Evolutionary conservation across 1,140 invertebrate genomes (phyloP).

Genomic region (Drosophila repleta): DNA sequence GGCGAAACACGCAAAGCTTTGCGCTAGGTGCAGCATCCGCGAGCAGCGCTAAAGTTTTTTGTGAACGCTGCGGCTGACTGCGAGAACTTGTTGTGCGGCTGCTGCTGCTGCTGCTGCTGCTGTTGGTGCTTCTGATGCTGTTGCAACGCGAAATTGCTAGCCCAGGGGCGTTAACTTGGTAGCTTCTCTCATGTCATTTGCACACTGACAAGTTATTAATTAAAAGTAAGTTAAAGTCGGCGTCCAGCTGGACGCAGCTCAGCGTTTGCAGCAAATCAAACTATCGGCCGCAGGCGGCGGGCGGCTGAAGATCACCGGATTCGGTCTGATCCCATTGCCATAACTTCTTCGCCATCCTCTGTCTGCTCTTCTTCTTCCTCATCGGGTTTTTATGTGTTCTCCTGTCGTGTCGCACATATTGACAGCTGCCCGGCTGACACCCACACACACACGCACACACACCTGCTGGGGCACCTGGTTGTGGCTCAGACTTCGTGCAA

Average conservation of each 20-base stretch:
- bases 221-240: slow-evolving; percentile 65
- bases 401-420: slow-evolving; percentile 15
- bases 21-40: not conserved
- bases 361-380: not conserved
- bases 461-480: not conserved
- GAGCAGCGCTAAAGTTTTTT: not conserved
- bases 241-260: not conserved
- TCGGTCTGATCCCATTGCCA: slow-evolving; percentile 1
- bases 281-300: slow-evolving; percentile 14
- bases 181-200: slow-evolving; percentile 77
- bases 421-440: slow-evolving; percentile 33
- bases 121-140: too few species aligned
- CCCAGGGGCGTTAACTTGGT: slow-evolving; percentile 70
- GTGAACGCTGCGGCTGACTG: slow-evolving; percentile 3
- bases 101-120: not conserved
- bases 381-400: too few species aligned
- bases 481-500: slow-evolving; percentile 13
- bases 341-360: too few species aligned
- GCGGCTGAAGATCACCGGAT: slow-evolving; percentile 1
- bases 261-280: slow-evolving; percentile 38
- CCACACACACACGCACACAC: slow-evolving; percentile 18
- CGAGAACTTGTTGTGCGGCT: not conserved
- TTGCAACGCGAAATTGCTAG: slow-evolving; percentile 51
- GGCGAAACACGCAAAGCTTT: slow-evolving; percentile 1
- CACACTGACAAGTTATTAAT: slow-evolving; percentile 82